A percentile compares a stretch with the other conserved stretches of the same genome.
These are phyloP conservation scores for Whitmania pigra DNA, from an alignment of 1,140 invertebrate species.

Conservation along the genomic window DNA sequence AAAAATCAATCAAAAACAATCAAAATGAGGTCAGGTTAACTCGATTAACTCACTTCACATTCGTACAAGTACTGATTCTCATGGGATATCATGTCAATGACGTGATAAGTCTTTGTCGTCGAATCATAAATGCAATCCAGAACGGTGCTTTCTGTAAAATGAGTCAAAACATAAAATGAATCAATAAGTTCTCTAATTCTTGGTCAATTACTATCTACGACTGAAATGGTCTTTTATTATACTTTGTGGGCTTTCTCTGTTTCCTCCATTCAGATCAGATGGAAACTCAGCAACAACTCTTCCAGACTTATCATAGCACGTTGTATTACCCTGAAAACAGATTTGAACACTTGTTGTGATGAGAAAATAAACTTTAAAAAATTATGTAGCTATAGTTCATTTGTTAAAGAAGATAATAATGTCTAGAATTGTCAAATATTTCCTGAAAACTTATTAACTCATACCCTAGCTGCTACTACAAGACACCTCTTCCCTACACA, in stretches of 20 bases:
- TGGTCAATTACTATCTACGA: no score
- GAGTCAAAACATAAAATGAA: no score
- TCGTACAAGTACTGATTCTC: background rate
- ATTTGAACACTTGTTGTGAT: background rate
- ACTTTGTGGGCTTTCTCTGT: no score
- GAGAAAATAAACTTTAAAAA: background rate
- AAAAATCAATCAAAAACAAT: background rate
- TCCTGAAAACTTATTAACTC: background rate
- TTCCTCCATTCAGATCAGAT: no score
- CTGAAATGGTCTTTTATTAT: no score
- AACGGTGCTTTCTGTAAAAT: background rate
- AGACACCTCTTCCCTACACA: constrained; percentile 65
- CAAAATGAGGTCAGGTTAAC: background rate
- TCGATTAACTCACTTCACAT: background rate
- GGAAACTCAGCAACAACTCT: no score
- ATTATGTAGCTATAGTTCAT: background rate
- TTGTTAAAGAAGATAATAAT: background rate
- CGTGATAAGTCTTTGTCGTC: background rate
- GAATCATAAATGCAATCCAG: background rate
- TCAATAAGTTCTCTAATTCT: no score
- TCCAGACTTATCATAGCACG: no score
- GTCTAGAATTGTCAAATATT: background rate
- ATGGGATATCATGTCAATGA: background rate
- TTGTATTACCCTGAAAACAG: background rate
- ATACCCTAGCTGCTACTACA: constrained; percentile 55